A percentile compares a stretch with the other conserved stretches of the same genome.
Conservation (phyloP, 2,797 vertebrate species). For the Babyrousa celebensis region DNA sequence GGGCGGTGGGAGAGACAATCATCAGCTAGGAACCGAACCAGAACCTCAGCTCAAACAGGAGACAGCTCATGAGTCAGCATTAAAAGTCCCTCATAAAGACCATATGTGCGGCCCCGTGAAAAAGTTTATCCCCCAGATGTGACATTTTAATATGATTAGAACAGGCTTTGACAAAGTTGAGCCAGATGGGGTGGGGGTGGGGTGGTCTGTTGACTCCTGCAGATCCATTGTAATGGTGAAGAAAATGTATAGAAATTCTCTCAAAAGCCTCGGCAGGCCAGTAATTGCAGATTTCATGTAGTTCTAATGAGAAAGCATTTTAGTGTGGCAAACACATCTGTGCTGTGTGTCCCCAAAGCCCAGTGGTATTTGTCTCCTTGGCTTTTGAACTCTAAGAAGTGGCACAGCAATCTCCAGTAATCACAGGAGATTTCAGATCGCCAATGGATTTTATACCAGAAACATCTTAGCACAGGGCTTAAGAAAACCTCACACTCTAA, state of each 20-base stretch:
- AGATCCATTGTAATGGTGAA: slow-evolving; percentile 67
- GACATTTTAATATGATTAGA: slow-evolving; percentile 78
- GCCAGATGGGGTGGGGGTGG: background rate
- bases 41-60: background rate
- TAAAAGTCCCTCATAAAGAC: slow-evolving; percentile 21
- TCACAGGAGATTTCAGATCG: slow-evolving; percentile 77
- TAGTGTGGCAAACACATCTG: slow-evolving; percentile 70
- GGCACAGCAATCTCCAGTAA: slow-evolving; percentile 61
- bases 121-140: slow-evolving; percentile 68
- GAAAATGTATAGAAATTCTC: slow-evolving; percentile 56
- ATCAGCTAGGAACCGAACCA: background rate
- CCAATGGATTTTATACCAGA: slow-evolving; percentile 71
- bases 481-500: slow-evolving; percentile 74
- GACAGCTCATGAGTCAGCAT: slow-evolving; percentile 58
- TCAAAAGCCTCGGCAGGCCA: slow-evolving; percentile 56
- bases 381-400: slow-evolving; percentile 83
- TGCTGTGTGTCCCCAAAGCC: slow-evolving; percentile 65
- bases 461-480: slow-evolving; percentile 76
- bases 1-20: background rate
- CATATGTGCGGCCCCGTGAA: background rate
- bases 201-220: background rate
- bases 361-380: slow-evolving; percentile 74
- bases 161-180: slow-evolving; percentile 49
- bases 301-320: slow-evolving; percentile 81
- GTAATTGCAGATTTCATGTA: slow-evolving; percentile 60